Percentiles rank a stretch among this genome's conserved stretches.
Evolutionary conservation across 2,113 vertebrate species (phyloP).

Genomic region (Madoqua kirkii): DNA sequence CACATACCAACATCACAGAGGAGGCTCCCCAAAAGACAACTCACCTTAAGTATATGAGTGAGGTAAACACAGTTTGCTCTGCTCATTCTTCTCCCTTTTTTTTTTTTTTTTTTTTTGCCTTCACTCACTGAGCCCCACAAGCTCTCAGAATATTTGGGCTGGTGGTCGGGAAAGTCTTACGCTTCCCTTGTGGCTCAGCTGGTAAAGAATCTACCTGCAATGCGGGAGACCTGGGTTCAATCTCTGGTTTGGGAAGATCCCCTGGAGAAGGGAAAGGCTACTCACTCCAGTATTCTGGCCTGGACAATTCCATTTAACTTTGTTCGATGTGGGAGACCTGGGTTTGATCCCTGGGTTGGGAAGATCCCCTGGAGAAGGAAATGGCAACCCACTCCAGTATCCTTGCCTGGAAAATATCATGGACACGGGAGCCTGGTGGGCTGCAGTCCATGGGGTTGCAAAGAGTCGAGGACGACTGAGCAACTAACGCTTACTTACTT

Average conservation of each 20-base stretch:
- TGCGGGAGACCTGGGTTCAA: neutral
- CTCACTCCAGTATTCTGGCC: neutral
- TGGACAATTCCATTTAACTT: neutral
- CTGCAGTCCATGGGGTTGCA: neutral
- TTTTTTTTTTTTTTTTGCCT: neutral
- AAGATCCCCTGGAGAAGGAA: neutral
- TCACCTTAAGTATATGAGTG: neutral
- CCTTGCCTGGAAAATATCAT: neutral
- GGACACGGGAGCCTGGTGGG: neutral
- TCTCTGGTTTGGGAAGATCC: neutral
- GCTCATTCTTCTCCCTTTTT: neutral
- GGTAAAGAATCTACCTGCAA: neutral
- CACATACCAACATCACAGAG: neutral
- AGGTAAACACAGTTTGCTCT: neutral
- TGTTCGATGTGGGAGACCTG: neutral
- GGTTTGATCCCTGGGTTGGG: neutral
- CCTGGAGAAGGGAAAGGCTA: neutral
- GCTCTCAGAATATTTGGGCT: neutral
- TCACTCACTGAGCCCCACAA: neutral
- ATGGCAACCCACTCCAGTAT: neutral
- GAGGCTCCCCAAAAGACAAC: neutral
- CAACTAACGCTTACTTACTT: neutral
- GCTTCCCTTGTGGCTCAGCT: neutral
- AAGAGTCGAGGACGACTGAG: neutral
- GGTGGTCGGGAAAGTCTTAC: accelerated